A percentile compares a stretch with the other conserved stretches of the same genome.
Conservation (phyloP, 2,797 vertebrate species). For the Pteropus rufus region DNA sequence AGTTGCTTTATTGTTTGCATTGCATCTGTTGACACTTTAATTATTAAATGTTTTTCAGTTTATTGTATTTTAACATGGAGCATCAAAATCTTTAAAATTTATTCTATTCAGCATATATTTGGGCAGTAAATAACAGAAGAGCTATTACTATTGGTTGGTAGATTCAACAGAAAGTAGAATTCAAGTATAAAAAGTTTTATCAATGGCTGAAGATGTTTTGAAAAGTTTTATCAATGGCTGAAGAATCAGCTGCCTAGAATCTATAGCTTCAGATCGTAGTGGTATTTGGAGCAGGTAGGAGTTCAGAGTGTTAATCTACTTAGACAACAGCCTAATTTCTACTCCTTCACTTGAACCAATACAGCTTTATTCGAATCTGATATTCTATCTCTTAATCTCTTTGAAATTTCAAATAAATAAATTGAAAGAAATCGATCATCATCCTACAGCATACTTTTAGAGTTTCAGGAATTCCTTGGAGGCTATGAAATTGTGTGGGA, state of each 20-base stretch:
- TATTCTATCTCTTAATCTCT: conserved; percentile 58
- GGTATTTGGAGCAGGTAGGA: background rate
- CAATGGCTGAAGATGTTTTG: background rate
- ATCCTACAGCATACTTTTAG: background rate
- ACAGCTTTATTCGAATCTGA: conserved; percentile 58
- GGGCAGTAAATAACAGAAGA: conserved; percentile 26
- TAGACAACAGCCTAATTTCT: conserved; percentile 53
- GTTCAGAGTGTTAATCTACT: conserved; percentile 13
- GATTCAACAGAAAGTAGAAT: conserved; percentile 40
- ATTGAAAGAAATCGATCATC: conserved; percentile 61
- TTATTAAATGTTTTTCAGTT: conserved; percentile 29
- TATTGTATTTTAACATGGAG: conserved; percentile 37
- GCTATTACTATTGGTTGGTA: conserved; percentile 53
- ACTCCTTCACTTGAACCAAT: conserved; percentile 20
- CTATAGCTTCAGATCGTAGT: background rate
- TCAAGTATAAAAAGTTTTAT: conserved; percentile 28
- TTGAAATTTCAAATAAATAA: conserved; percentile 66
- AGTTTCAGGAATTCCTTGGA: conserved; percentile 48
- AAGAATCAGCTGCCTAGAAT: background rate
- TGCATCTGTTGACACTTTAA: conserved; percentile 49
- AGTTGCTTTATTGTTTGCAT: conserved; percentile 19
- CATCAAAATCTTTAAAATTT: conserved; percentile 35
- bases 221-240: background rate
- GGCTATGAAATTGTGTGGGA: conserved; percentile 38
- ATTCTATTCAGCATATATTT: conserved; percentile 52